Evolutionary conservation across 2,113 vertebrate genomes (phyloP).

Genomic region (Ornithorhynchus anatinus): DNA sequence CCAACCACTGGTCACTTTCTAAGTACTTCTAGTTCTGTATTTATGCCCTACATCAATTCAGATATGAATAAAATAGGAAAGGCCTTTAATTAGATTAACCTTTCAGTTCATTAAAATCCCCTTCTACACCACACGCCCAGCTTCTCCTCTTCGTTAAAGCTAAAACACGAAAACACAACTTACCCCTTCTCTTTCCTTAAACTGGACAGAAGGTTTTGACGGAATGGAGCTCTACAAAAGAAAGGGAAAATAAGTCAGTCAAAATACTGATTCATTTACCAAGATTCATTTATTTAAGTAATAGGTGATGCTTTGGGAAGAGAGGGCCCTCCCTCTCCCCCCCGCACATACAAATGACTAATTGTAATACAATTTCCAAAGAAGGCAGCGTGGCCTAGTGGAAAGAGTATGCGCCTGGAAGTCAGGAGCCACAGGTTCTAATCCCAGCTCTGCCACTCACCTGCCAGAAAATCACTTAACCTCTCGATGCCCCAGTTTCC

Average conservation of each 20-base stretch:
- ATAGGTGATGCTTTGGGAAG: not conserved
- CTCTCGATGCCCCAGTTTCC: too few species aligned
- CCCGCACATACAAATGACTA: not conserved
- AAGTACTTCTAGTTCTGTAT: not conserved
- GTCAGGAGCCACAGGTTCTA: too few species aligned
- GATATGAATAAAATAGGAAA: not conserved
- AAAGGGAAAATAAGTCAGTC: not conserved
- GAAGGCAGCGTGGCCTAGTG: too few species aligned
- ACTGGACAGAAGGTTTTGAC: constrained; percentile 85
- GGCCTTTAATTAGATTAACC: rapidly evolving
- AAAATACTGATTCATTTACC: not conserved
- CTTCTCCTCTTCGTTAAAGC: constrained; percentile 6
- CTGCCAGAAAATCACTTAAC: too few species aligned
- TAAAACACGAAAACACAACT: constrained; percentile 58
- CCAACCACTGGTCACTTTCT: not conserved
- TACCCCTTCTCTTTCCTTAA: constrained; percentile 97
- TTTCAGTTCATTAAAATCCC: rapidly evolving
- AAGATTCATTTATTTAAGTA: not conserved
- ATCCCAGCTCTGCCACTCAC: too few species aligned
- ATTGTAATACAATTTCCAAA: too few species aligned
- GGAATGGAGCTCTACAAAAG: constrained; percentile 78
- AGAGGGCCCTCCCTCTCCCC: not conserved
- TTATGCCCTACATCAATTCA: not conserved
- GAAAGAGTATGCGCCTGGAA: too few species aligned
- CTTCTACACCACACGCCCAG: not conserved